These are phyloP conservation scores for Entomyzon cyanotis DNA, from an alignment of 2,113 vertebrate genomes.

Conservation along the genomic window DNA sequence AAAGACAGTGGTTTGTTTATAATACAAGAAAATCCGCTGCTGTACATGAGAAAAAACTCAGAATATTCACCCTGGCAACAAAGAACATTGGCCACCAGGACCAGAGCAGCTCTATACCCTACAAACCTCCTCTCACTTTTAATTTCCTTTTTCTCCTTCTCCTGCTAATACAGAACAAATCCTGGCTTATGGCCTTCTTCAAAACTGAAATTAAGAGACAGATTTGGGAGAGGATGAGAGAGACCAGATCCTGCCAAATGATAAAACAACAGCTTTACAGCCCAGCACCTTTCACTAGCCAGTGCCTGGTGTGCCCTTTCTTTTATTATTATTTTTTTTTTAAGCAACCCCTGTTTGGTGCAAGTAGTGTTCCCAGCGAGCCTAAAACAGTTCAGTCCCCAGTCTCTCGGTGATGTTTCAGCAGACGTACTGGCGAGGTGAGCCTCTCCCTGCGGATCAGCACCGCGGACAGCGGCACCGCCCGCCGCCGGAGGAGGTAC, in stretches of 20 bases:
- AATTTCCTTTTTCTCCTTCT: background rate
- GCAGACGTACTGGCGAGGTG: accelerated
- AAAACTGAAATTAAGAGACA: background rate
- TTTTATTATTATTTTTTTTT: background rate
- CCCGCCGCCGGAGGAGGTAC: accelerated
- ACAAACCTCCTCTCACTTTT: background rate
- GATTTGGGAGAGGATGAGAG: background rate
- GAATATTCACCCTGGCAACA: background rate
- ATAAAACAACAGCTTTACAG: background rate
- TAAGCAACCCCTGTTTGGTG: accelerated
- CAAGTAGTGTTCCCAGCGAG: background rate
- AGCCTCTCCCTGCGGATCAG: background rate
- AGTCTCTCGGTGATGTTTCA: accelerated
- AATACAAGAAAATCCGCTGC: background rate
- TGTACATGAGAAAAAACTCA: background rate
- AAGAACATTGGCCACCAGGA: background rate
- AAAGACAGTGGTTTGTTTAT: background rate
- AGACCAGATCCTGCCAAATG: background rate
- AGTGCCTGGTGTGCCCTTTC: background rate
- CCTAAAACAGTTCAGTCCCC: too few relatives aligned
- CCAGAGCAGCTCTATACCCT: background rate
- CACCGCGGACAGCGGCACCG: constrained; percentile 70
- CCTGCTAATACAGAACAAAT: background rate
- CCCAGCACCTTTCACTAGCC: background rate
- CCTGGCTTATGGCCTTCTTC: background rate